Evolutionary conservation across 2,888 invertebrate species (phyloP), one percentile per base, ranked within the genome.

Genomic region (Cylindroiulus punctatus): DNA sequence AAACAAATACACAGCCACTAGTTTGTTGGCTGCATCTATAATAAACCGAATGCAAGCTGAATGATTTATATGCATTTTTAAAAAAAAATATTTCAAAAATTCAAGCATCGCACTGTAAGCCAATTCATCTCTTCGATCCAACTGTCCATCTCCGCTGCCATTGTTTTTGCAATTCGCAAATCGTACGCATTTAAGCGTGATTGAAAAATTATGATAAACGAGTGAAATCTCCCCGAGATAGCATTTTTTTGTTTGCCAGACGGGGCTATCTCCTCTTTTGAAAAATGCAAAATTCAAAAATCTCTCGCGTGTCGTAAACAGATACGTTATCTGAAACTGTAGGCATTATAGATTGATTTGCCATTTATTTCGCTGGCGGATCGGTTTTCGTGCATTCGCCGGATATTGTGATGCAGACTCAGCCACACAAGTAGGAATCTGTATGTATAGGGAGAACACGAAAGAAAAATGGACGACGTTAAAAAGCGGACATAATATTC

Each of bases 171-270:
- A n/a, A 57, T 57, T 57, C 57, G 8, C 57, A 57, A 57, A 57
- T 57, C 22, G 57, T n/a, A n/a, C 57, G 57, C 57, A 57, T 57
- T 57, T 57, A 22, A 57, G 57, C 57, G n/a, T 57, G 57, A 57
- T 57, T 57, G 57, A 57, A 57, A 57, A 57, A 57, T 57, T 57
- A 57, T 57, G 57, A 57, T 57, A 57, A 57, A 57, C 57, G 57
- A 57, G 57, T 8, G 22, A 57, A 57, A 57, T 22, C 2, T 57
- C 8, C 22, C 57, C n/a, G n/a, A n/a, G 57, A 57, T 57, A 57
- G 22, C 22, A 8, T n/a, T n/a, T n/a, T n/a, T n/a, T n/a, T n/a
- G n/a, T n/a, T n/a, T n/a, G n/a, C n/a, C n/a, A 57, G 57, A 22
- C 22, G 22, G 8, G n/a, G 22, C 22, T 57, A 57, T 57, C 8